Conservation (phyloP, 2,113 vertebrate genomes). For the Cynopterus brachyotis region DNA sequence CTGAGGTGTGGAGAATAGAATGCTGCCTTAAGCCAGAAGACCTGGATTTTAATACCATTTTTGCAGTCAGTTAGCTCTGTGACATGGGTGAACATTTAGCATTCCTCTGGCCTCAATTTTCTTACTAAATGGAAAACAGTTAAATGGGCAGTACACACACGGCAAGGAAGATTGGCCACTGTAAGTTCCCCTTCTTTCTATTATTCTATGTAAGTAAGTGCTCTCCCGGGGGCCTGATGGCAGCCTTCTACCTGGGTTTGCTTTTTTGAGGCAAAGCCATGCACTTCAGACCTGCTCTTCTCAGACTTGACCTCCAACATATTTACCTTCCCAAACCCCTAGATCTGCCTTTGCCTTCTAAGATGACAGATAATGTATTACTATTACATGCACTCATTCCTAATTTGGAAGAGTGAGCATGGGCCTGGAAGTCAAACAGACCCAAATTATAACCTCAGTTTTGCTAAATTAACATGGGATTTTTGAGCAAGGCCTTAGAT, state of each 20-base stretch:
- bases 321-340: neutral
- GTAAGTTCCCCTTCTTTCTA: neutral
- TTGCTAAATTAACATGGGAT: neutral
- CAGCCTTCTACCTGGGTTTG: neutral
- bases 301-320: neutral
- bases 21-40: neutral
- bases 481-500: neutral
- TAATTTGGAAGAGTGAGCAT: neutral
- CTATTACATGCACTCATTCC: neutral
- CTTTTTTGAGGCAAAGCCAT: neutral
- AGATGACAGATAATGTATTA: neutral
- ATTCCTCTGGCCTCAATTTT: neutral
- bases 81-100: neutral
- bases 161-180: neutral
- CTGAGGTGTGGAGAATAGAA: neutral
- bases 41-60: neutral
- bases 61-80: neutral
- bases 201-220: neutral
- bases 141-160: neutral
- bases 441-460: neutral
- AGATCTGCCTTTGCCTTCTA: neutral
- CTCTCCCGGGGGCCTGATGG: neutral
- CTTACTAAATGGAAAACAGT: neutral
- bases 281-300: neutral
- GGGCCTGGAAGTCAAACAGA: neutral